Conservation (phyloP, 2,113 vertebrate species). For the Cathartes aura region DNA sequence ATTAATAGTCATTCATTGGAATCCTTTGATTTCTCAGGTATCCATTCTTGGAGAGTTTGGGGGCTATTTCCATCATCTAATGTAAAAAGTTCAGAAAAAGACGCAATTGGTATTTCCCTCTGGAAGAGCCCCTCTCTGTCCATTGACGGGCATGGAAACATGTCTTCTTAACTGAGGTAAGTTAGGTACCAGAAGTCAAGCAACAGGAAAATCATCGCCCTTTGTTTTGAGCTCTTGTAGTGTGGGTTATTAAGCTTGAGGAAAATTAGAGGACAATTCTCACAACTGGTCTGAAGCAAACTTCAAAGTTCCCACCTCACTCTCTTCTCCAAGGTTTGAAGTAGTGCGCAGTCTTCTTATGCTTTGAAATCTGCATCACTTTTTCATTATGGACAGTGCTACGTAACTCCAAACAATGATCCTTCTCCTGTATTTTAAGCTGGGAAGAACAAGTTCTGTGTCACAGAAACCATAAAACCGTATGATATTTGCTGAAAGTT, state of each 20-base stretch:
- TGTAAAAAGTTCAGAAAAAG: neutral
- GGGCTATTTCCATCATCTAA: neutral
- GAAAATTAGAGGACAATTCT: neutral
- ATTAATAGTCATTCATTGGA: neutral
- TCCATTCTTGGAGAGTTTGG: neutral
- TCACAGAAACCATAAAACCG: neutral
- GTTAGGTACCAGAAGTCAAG: neutral
- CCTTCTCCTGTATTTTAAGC: neutral
- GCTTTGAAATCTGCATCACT: neutral
- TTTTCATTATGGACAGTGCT: neutral
- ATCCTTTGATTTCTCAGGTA: neutral
- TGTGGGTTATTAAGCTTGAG: neutral
- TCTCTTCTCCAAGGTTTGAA: neutral
- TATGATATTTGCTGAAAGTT: neutral
- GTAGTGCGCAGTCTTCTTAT: neutral
- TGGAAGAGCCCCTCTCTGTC: neutral
- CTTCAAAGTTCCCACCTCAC: neutral
- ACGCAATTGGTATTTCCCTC: neutral
- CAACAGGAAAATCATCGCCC: neutral
- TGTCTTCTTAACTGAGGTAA: neutral
- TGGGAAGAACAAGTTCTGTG: neutral
- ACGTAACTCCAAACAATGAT: neutral
- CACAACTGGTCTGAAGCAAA: neutral
- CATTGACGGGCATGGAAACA: neutral
- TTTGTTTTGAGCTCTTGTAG: neutral